Evolutionary conservation across 2,888 invertebrate genomes (phyloP).

Genomic region (Trypoxylon attenuatum): DNA sequence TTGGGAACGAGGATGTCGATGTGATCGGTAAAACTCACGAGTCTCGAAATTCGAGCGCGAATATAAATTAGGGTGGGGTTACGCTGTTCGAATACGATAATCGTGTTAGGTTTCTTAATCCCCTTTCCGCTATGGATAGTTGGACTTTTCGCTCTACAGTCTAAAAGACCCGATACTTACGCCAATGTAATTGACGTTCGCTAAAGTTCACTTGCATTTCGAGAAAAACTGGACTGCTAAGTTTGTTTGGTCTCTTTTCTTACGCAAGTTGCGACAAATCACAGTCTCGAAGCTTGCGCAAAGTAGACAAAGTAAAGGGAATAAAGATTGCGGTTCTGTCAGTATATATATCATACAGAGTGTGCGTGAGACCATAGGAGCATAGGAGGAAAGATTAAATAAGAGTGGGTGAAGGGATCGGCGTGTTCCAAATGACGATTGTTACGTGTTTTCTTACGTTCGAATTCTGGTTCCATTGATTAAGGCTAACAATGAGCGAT

Average conservation of each 20-base stretch:
- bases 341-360: too few relatives aligned
- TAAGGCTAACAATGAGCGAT: background rate
- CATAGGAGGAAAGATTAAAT: too few relatives aligned
- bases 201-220: conserved; percentile 20
- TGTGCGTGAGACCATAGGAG: too few relatives aligned
- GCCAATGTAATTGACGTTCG: background rate
- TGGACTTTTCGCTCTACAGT: background rate
- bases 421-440: background rate
- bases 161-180: background rate
- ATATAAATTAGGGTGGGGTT: conserved; percentile 38
- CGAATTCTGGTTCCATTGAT: background rate
- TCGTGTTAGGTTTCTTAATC: conserved; percentile 10
- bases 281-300: background rate
- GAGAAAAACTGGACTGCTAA: background rate
- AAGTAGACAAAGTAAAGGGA: background rate
- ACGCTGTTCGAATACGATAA: conserved; percentile 27
- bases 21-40: conserved; percentile 27
- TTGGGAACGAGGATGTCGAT: too few relatives aligned
- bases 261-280: background rate
- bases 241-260: background rate
- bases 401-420: too few relatives aligned
- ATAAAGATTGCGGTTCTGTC: background rate
- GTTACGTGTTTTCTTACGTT: too few relatives aligned
- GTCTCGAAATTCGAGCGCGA: conserved; percentile 41
- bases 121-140: background rate